phyloP scores from a whole-genome alignment of 1,140 invertebrate genomes.

The Littorina saxatilis region DNA sequence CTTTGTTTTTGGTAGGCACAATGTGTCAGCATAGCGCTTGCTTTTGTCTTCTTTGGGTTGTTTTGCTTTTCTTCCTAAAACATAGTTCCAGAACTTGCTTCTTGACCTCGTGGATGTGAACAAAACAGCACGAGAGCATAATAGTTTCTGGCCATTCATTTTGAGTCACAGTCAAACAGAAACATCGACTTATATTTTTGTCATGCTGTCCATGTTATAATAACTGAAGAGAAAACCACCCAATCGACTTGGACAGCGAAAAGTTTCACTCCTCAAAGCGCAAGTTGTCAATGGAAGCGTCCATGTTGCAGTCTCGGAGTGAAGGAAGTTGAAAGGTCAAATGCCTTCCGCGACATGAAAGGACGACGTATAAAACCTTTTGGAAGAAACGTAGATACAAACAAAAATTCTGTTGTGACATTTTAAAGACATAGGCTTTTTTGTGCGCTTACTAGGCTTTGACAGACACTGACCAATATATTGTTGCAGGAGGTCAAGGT shows the following conservation, averaged over 20 bases:
- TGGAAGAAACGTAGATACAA: too few species aligned
- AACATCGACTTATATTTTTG: not conserved
- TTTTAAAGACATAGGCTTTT: too few species aligned
- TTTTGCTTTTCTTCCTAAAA: slow-evolving; percentile 31
- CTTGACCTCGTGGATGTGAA: not conserved
- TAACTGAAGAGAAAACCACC: not conserved
- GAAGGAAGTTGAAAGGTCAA: slow-evolving; percentile 28
- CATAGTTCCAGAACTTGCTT: slow-evolving; percentile 4
- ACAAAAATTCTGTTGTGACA: too few species aligned
- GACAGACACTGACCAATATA: not conserved
- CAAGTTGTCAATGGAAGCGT: slow-evolving; percentile 45
- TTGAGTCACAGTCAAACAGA: not conserved
- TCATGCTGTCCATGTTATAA: too few species aligned
- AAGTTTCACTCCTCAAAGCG: too few species aligned
- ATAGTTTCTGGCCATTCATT: not conserved
- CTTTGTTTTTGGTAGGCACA: slow-evolving; percentile 83
- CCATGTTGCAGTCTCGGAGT: slow-evolving; percentile 55
- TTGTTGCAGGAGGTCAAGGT: slow-evolving; percentile 47
- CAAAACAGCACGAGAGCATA: not conserved
- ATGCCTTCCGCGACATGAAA: too few species aligned
- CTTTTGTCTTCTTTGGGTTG: slow-evolving; percentile 63
- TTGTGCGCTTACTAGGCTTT: too few species aligned
- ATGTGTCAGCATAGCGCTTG: slow-evolving; percentile 75
- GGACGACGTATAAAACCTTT: too few species aligned
- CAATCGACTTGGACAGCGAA: too few species aligned